Percentiles rank a stretch among this genome's conserved stretches.
Evolutionary conservation across 2,797 vertebrate species (phyloP).

Genomic region (Paedocypris micromegethes): DNA sequence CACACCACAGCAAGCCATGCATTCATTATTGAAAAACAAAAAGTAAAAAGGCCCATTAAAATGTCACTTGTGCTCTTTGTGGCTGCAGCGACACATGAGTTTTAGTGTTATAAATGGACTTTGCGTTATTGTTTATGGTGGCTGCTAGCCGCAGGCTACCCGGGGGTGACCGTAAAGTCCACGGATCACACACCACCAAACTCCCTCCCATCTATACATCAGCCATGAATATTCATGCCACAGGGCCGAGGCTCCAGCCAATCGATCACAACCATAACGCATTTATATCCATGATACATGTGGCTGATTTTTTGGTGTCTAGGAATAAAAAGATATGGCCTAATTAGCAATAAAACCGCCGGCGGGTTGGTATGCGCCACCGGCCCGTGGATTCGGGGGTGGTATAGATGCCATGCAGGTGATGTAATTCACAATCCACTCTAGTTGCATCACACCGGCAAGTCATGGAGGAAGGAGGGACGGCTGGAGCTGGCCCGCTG

Average conservation of each 20-base stretch:
- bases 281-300: slow-evolving; percentile 49
- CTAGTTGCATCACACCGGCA: slow-evolving; percentile 36
- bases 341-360: slow-evolving; percentile 50
- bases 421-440: slow-evolving; percentile 43
- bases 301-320: slow-evolving; percentile 46
- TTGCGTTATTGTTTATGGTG: slow-evolving; percentile 52
- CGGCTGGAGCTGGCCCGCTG: slow-evolving; percentile 43
- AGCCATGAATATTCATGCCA: slow-evolving; percentile 52
- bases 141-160: slow-evolving; percentile 49
- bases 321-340: slow-evolving; percentile 48
- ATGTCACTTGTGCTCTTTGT: slow-evolving; percentile 53
- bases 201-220: slow-evolving; percentile 35
- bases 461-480: slow-evolving; percentile 31
- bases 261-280: slow-evolving; percentile 44
- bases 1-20: slow-evolving; percentile 39
- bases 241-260: slow-evolving; percentile 39
- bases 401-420: slow-evolving; percentile 20
- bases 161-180: slow-evolving; percentile 48
- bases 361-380: neutral
- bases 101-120: slow-evolving; percentile 53
- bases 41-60: slow-evolving; percentile 56
- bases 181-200: slow-evolving; percentile 38
- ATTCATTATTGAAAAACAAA: slow-evolving; percentile 57
- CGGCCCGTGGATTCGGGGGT: slow-evolving; percentile 15
- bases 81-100: slow-evolving; percentile 39